Evolutionary conservation across 2,797 vertebrate species (phyloP), one percentile per base, ranked within the genome.

Genomic region (Tapirus indicus): DNA sequence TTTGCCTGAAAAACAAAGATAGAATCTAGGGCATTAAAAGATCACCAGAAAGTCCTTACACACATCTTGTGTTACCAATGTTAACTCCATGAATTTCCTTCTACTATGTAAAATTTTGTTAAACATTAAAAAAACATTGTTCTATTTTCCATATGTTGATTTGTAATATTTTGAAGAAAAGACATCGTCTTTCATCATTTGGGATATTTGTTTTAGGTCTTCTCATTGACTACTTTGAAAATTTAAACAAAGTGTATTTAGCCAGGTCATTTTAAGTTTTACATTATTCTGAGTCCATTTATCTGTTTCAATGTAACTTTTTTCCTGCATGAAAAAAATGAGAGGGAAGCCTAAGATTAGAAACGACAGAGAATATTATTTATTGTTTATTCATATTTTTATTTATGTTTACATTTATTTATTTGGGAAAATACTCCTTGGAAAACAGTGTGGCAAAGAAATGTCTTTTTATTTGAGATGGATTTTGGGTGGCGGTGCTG

Each of bases 401-500:
- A 44, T 41, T 35, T 58, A 74, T 86, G 32, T 96, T 41, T 87
- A 74, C 87, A 96, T 29, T 56, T 88, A 69, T 29, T 82, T 71
- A 41, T 88, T 97, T 86, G 35, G 25, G 41, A 94, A 38, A 97
- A 89, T 80, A 12, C 23, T 97, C 41, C 44, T 69, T 92, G 66
- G 66, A 72, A 90, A 94, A 94, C 2, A 83, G 35, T 23, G 68
- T 75, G 18, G 41, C 7, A 56, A 75, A 75, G 96, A 86, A 75
- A 14, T 12, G 6, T 6, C 47, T 79, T 98, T 97, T 75, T 78
- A 13, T 96, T 77, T 92, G 38, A 97, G 88, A 89, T 23, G 18
- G 5, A 91, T 96, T 97, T 98, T 87, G 94, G 47, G 49, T 83
- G 92, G 27, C 0, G 44, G 47, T 78, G 29, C 32, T 97, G 6